These are phyloP conservation scores for Cryptocheilus praepositus DNA, from an alignment of 2,888 invertebrate species.

Conservation along the genomic window DNA sequence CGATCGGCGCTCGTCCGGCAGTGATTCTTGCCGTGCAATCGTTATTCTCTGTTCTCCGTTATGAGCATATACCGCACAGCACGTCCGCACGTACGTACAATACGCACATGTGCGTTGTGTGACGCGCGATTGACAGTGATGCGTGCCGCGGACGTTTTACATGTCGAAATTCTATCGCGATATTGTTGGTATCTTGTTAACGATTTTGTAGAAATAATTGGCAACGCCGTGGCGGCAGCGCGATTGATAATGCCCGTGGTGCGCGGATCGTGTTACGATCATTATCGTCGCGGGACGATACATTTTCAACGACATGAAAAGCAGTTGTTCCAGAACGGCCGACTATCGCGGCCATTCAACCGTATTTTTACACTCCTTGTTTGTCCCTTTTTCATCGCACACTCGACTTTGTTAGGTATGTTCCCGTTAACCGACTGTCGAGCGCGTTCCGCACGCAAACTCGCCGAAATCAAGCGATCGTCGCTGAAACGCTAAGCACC, in stretches of 20 bases:
- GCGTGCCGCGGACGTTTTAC: constrained; percentile 2
- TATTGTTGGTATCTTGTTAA: neutral
- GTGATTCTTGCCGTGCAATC: neutral
- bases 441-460: too few relatives aligned
- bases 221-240: neutral
- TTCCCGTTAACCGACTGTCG: too few relatives aligned
- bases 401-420: too few relatives aligned
- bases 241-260: neutral
- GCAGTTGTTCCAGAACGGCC: neutral
- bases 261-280: constrained; percentile 5
- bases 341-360: too few relatives aligned
- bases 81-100: constrained; percentile 2
- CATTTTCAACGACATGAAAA: constrained; percentile 1
- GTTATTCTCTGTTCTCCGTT: neutral
- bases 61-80: constrained; percentile 3
- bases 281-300: neutral
- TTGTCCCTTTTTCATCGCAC: too few relatives aligned
- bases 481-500: too few relatives aligned
- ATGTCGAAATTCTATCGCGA: too few relatives aligned
- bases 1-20: too few relatives aligned
- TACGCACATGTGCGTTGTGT: neutral
- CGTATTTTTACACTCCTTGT: too few relatives aligned
- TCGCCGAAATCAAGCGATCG: too few relatives aligned
- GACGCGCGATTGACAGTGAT: constrained; percentile 5
- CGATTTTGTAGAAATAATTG: constrained; percentile 6